A percentile compares a stretch with the other conserved stretches of the same genome.
These are phyloP conservation scores for Axis porcinus DNA, from an alignment of 2,113 vertebrate species.

Conservation along the genomic window DNA sequence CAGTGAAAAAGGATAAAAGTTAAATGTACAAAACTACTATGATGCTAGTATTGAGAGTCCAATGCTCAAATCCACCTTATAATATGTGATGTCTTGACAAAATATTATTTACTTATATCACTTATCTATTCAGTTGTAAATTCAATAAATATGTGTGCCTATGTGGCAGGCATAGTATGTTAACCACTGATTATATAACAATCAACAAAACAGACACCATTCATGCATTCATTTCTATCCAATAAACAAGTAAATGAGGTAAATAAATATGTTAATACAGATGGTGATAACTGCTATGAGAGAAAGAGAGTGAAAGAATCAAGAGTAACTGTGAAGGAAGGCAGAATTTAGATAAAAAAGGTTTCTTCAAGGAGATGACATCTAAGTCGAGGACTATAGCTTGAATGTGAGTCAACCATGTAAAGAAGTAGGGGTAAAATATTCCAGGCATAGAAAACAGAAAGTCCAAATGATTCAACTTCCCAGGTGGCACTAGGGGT, in stretches of 20 bases:
- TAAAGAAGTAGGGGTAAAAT: background rate
- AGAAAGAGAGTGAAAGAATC: background rate
- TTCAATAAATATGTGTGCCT: background rate
- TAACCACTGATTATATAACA: background rate
- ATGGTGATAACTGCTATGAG: background rate
- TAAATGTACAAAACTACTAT: background rate
- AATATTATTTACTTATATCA: background rate
- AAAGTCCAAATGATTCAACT: background rate
- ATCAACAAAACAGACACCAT: background rate
- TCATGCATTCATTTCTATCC: background rate
- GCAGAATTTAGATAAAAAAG: background rate
- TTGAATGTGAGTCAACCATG: background rate
- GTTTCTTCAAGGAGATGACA: background rate
- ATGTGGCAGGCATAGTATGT: background rate
- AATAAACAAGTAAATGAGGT: background rate
- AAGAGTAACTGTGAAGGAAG: background rate
- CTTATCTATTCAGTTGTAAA: background rate
- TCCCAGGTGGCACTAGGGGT: background rate
- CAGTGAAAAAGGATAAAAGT: background rate
- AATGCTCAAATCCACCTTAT: background rate
- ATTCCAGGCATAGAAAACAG: slow-evolving; percentile 1
- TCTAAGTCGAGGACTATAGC: background rate
- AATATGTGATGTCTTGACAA: background rate
- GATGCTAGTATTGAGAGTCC: background rate
- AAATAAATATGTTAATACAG: background rate